phyloP scores from a whole-genome alignment of 2,888 invertebrate genomes.

The Brachyptera putata region DNA sequence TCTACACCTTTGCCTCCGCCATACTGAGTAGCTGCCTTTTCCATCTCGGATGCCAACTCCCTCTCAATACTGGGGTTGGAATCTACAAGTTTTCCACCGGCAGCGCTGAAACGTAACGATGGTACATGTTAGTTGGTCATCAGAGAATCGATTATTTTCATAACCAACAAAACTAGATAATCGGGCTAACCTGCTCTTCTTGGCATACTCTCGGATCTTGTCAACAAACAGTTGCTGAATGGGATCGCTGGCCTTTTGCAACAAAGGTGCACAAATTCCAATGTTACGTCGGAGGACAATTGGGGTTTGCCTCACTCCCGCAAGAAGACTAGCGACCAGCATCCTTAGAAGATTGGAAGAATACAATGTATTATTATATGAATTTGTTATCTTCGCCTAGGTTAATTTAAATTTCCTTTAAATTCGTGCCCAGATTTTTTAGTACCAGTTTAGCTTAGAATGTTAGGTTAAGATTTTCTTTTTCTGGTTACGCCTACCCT shows the following conservation, averaged over 20 bases:
- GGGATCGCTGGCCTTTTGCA: conserved; percentile 75
- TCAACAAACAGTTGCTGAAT: conserved; percentile 92
- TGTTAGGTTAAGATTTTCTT: no score
- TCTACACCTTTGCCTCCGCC: conserved; percentile 72
- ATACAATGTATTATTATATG: conserved; percentile 1
- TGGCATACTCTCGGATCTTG: conserved; percentile 85
- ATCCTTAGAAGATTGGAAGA: conserved; percentile 34
- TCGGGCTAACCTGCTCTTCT: conserved; percentile 71
- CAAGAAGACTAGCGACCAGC: conserved; percentile 38
- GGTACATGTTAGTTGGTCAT: no score
- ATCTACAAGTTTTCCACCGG: conserved; percentile 77
- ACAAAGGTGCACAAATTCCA: conserved; percentile 63
- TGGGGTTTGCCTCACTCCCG: conserved; percentile 34
- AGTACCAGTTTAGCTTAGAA: no score
- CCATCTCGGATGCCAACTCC: conserved; percentile 71
- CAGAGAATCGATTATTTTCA: not conserved
- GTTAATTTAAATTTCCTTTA: no score
- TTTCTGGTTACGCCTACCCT: no score
- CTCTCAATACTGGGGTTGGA: conserved; percentile 70
- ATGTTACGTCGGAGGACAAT: conserved; percentile 56
- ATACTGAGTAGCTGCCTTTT: conserved; percentile 72
- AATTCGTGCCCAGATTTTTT: no score
- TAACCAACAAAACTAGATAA: not conserved
- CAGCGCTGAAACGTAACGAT: conserved; percentile 50
- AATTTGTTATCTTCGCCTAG: not conserved